Evolutionary conservation across 2,888 invertebrate genomes (phyloP), one percentile per base, ranked within the genome.

Genomic region (Acrocera orbiculus): DNA sequence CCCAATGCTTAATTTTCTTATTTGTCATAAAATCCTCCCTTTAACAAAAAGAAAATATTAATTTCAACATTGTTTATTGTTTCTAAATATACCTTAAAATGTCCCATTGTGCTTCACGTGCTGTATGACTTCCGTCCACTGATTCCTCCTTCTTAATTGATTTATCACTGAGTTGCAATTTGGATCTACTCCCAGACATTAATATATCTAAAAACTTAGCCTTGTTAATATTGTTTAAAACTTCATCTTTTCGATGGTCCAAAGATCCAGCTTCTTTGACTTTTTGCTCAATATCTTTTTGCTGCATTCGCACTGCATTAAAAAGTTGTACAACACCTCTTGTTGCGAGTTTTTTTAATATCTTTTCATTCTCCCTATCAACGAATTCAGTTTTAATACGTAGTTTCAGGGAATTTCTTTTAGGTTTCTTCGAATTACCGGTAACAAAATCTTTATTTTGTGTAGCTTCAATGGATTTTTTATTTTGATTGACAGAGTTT

Each of bases 251-350:
- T 49, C 78, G 79, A 16, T 74, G 67, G 53, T 83, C 81, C 22
- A 83, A 64, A 15, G 76, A 66, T n/a, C 80, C 78, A 39, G 70
- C 76, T 45, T 74, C 67, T 33, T 70, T 63, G 32, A 87, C 53
- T 56, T 82, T 74, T 36, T 66, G 67, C 27, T 73, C 70, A 30
- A 89, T 61, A 34, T 73, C 70, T 53, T 74, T 80, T 56, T 90
- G 89, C 55, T 90, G 89, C 45, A 76, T 69, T 47, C 72, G 73
- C 0, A 92, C 89, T 20, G 86, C 82, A 66, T 92, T 92, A 49
- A 90, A 92, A 40, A 92, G 62, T 52, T 90, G 89, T 0, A 92
- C 87, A 1, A 90, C 87, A 49, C 90, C 92, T 54, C 80, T 82
- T 23, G 87, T 90, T 8, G 87, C 89, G 47, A 89, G 80, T 66